Base-by-base conservation (phyloP, 2,113 vertebrate species). In the Lycocorax pyrrhopterus region DNA sequence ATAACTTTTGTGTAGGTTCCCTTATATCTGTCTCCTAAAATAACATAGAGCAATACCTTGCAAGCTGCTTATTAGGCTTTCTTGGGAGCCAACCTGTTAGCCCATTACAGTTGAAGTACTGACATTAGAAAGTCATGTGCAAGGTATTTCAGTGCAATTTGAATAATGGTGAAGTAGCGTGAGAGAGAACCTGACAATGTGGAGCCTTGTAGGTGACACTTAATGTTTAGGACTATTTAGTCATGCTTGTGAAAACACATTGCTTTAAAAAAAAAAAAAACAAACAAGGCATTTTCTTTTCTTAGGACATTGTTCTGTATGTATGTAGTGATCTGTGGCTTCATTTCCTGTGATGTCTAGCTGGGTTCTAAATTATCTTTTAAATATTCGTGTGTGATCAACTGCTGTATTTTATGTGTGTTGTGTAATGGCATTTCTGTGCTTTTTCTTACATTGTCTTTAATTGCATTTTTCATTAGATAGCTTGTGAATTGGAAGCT, bases 281-380 rank as follows among this genome's bases (percentile, higher is more conserved):
- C n/a, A n/a, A n/a, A n/a, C n/a, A 60, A n/a, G 33, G 47, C 63
- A 30, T 96, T 93, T 93, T 93, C 35, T 88, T 97, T 96, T 79
- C 85, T 59, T 93, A 92, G 78, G 59, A 71, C 83, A 87, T 96
- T 75, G 72, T 93, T 97, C 18, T 59, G 29, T 97, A 86, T 93
- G 95, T 97, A 51, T 96, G 22, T 87, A 94, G 94, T 94, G 81
- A 94, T 96, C 81, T 97, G 85, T 95, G 93, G 76, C 95, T 96
- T 97, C 33, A 71, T 96, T 97, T 95, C 86, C 68, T 95, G 87
- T 94, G 93, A 79, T 82, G 60, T 64, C 92, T 96, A 87, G 82
- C 92, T 96, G 90, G 75, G 56, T 96, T 96, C 93, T 62, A 47
- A 91, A 94, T 97, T 96, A 86, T 83, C 90, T 59, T 87, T 88